Evolutionary conservation across 2,888 invertebrate genomes (phyloP).

Genomic region (Sesamia inferens): DNA sequence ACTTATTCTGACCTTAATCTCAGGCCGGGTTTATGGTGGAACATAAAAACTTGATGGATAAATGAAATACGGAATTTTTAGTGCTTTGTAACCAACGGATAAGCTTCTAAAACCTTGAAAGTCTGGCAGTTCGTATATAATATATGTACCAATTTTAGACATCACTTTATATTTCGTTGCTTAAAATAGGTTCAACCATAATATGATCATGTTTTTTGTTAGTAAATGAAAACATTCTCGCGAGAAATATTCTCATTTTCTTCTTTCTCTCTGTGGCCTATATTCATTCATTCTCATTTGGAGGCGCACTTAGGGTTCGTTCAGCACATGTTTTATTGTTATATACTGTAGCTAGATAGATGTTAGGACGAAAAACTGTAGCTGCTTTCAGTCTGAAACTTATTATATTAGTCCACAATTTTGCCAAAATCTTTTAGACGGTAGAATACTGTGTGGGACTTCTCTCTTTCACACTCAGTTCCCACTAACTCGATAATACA

Average conservation of each 20-base stretch:
- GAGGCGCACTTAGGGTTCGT: slow-evolving; percentile 45
- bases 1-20: slow-evolving; percentile 58
- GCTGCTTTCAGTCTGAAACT: neutral
- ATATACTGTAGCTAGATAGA: slow-evolving; percentile 31
- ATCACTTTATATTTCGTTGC: slow-evolving; percentile 28
- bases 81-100: slow-evolving; percentile 33
- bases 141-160: slow-evolving; percentile 26
- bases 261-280: slow-evolving; percentile 50
- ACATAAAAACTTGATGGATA: slow-evolving; percentile 59
- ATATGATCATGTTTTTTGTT: slow-evolving; percentile 31
- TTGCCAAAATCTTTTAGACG: neutral
- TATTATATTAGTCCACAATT: slow-evolving; percentile 17
- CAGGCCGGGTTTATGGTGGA: slow-evolving; percentile 51
- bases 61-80: slow-evolving; percentile 55
- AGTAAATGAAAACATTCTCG: slow-evolving; percentile 44
- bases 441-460: neutral
- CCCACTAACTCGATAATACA: slow-evolving; percentile 17
- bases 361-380: slow-evolving; percentile 22
- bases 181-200: slow-evolving; percentile 38
- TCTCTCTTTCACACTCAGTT: neutral
- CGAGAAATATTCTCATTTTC: slow-evolving; percentile 54
- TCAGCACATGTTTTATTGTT: slow-evolving; percentile 41
- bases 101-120: slow-evolving; percentile 54
- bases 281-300: slow-evolving; percentile 56
- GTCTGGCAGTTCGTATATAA: slow-evolving; percentile 27